Percentiles rank a stretch among this genome's conserved stretches.
phyloP scores from a whole-genome alignment of 1,140 invertebrate species.

The Apis laboriosa region DNA sequence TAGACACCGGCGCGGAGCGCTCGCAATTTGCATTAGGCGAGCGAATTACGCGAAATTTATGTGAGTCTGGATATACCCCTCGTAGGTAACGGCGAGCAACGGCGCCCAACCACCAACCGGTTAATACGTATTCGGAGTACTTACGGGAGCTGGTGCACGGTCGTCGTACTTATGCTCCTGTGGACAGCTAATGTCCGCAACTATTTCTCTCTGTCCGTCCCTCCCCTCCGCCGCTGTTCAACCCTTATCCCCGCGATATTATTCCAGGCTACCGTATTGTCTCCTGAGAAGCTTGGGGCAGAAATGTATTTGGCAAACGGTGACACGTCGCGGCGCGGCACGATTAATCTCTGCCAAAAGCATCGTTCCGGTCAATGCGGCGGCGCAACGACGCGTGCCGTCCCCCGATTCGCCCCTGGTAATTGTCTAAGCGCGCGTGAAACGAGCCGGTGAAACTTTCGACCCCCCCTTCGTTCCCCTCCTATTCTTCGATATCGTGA shows the following conservation, averaged over 20 bases:
- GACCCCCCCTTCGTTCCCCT: neutral
- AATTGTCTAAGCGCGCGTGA: constrained; percentile 45
- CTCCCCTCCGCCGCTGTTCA: constrained; percentile 15
- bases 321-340: constrained; percentile 47
- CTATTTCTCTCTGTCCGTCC: constrained; percentile 68
- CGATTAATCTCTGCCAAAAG: constrained; percentile 44
- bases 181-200: constrained; percentile 74
- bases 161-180: constrained; percentile 70
- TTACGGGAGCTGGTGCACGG: constrained; percentile 53
- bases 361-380: constrained; percentile 36
- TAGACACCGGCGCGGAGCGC: constrained; percentile 49
- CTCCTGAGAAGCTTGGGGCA: constrained; percentile 13
- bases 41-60: constrained; percentile 77
- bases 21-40: constrained; percentile 75
- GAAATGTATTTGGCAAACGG: constrained; percentile 53
- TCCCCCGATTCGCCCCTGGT: constrained; percentile 1
- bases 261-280: constrained; percentile 55
- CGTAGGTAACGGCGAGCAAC: constrained; percentile 5
- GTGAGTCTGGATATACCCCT: constrained; percentile 66
- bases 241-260: constrained; percentile 55
- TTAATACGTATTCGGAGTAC: constrained; percentile 70
- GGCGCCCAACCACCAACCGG: constrained; percentile 40
- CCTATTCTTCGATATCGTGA: neutral
- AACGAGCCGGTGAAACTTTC: constrained; percentile 34
- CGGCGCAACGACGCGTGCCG: constrained; percentile 19